These are phyloP conservation scores for Atherinosoma microstoma DNA, from an alignment of 2,797 vertebrate genomes.

Conservation along the genomic window DNA sequence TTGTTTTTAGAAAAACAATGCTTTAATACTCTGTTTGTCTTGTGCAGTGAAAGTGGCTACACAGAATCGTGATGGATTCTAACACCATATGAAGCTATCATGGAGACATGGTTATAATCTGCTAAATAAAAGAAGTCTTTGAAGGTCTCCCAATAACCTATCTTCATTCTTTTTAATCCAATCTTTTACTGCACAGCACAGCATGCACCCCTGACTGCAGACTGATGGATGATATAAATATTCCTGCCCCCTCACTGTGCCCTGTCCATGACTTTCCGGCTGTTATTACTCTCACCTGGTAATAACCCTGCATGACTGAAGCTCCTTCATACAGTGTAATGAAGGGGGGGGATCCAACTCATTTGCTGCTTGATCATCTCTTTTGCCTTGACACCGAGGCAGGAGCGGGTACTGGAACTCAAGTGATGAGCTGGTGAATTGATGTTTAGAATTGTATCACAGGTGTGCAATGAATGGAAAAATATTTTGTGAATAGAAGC, in stretches of 20 bases:
- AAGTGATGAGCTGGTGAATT: not conserved
- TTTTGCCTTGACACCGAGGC: constrained; percentile 34
- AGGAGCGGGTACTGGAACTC: constrained; percentile 9
- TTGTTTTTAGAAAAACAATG: no score
- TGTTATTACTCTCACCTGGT: constrained; percentile 32
- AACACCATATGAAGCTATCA: no score
- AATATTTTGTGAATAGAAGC: constrained; percentile 2
- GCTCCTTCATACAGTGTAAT: constrained; percentile 24
- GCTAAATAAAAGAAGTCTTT: not conserved
- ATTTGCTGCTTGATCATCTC: constrained; percentile 48
- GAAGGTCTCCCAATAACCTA: not conserved
- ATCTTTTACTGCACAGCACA: not conserved
- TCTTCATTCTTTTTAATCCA: not conserved
- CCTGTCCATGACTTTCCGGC: constrained; percentile 47
- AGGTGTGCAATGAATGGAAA: constrained; percentile 9
- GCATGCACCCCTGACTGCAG: constrained; percentile 5
- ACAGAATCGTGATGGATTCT: not conserved
- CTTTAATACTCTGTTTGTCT: not conserved
- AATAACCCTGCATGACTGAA: constrained; percentile 39
- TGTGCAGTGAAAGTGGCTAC: no score
- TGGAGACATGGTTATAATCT: no score
- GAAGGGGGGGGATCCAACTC: constrained; percentile 5
- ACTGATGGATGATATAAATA: constrained; percentile 33
- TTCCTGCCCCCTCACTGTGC: constrained; percentile 28
- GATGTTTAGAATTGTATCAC: not conserved